These are phyloP conservation scores for Gopherus flavomarginatus DNA, from an alignment of 2,113 vertebrate genomes.

Conservation along the genomic window DNA sequence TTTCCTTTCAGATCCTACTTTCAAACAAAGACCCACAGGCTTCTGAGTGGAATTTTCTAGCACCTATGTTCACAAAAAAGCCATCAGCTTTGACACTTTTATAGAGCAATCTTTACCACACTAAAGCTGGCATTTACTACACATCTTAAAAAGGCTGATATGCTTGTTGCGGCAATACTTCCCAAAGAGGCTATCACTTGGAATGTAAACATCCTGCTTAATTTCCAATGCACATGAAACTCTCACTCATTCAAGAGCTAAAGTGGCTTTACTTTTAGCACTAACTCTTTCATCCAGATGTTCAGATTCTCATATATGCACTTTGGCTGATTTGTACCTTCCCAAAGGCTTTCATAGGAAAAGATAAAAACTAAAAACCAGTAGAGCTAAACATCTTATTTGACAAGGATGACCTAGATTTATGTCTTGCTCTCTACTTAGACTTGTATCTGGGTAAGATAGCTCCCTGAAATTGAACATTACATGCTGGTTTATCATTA, in stretches of 20 bases:
- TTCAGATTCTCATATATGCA: background rate
- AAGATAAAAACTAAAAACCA: rapidly evolving
- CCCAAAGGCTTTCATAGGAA: background rate
- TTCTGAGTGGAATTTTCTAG: rapidly evolving
- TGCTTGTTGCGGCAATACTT: rapidly evolving
- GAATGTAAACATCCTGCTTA: background rate
- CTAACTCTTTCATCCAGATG: background rate
- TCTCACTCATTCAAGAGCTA: background rate
- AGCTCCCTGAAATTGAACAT: rapidly evolving
- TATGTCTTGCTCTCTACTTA: background rate
- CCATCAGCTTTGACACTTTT: no score
- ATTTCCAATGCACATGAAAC: background rate
- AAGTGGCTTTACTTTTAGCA: background rate
- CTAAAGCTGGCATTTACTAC: background rate
- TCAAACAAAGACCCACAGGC: rapidly evolving
- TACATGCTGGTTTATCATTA: background rate
- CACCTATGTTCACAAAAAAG: rapidly evolving
- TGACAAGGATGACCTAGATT: background rate
- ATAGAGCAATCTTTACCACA: background rate
- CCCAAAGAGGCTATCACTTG: background rate
- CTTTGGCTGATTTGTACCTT: background rate
- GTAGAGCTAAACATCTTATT: background rate
- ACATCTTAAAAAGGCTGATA: rapidly evolving
- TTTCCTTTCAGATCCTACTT: rapidly evolving
- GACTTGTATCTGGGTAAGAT: background rate